Conservation (phyloP, 2,888 invertebrate genomes). For the Ctenicera cuprea region DNA sequence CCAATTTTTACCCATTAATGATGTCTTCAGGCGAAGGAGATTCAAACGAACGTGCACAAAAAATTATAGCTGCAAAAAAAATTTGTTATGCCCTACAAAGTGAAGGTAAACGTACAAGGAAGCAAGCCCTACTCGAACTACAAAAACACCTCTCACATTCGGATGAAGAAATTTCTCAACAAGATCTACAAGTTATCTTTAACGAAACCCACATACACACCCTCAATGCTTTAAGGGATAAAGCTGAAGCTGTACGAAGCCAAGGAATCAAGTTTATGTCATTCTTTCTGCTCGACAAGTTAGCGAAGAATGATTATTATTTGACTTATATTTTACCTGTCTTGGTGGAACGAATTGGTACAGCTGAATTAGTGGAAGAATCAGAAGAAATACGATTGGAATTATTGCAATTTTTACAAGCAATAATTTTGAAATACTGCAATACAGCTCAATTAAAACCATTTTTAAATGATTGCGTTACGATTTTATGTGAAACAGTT, state of each 20-base stretch:
- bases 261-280: constrained; percentile 75
- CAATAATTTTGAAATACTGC: constrained; percentile 80
- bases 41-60: not conserved
- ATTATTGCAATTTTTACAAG: constrained; percentile 79
- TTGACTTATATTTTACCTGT: constrained; percentile 85
- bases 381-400: constrained; percentile 89
- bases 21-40: constrained; percentile 15
- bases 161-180: constrained; percentile 69
- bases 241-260: constrained; percentile 80
- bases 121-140: constrained; percentile 76
- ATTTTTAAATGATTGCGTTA: constrained; percentile 85
- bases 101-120: constrained; percentile 77
- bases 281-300: constrained; percentile 74
- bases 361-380: constrained; percentile 81
- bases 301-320: constrained; percentile 83
- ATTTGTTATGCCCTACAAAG: constrained; percentile 73
- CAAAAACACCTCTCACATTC: constrained; percentile 73
- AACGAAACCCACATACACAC: constrained; percentile 71
- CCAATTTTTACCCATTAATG: not conserved
- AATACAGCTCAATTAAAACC: constrained; percentile 77
- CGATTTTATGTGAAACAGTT: constrained; percentile 82
- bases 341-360: constrained; percentile 85
- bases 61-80: constrained; percentile 59
- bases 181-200: constrained; percentile 70
- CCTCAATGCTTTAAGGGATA: constrained; percentile 74